Evolutionary conservation across 2,888 invertebrate genomes (phyloP).

Genomic region (Mesorhabditis spiculigera): DNA sequence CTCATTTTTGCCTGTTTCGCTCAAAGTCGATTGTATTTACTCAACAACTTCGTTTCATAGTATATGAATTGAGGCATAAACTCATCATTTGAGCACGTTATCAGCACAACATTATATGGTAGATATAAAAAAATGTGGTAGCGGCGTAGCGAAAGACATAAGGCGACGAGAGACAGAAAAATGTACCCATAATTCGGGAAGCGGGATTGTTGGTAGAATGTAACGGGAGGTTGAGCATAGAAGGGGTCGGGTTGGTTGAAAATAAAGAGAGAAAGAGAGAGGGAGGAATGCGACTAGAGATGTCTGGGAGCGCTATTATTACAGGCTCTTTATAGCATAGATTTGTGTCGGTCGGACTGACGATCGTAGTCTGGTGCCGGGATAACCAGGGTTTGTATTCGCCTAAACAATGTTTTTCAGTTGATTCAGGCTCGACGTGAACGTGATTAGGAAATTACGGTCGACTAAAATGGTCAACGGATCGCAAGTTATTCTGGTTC

Average conservation of each 20-base stretch:
- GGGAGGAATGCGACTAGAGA: constrained; percentile 5
- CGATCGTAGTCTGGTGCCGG: constrained; percentile 49
- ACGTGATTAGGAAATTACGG: background rate
- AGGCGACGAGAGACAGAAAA: background rate
- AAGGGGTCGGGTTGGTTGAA: background rate
- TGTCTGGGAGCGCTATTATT: background rate
- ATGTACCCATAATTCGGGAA: background rate
- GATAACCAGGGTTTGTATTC: constrained; percentile 46
- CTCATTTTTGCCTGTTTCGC: too few relatives aligned
- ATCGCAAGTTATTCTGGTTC: background rate
- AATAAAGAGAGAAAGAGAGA: background rate
- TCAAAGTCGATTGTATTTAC: too few relatives aligned
- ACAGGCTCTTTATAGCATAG: background rate
- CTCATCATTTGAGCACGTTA: too few relatives aligned
- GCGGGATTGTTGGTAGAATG: background rate
- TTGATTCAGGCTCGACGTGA: background rate
- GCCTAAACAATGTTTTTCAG: constrained; percentile 26
- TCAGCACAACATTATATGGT: too few relatives aligned
- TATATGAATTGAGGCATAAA: too few relatives aligned
- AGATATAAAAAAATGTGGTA: background rate
- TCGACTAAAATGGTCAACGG: constrained; percentile 9
- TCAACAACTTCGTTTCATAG: too few relatives aligned
- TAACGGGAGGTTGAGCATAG: background rate
- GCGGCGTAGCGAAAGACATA: background rate
- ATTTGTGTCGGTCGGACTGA: background rate